A percentile compares a stretch with the other conserved stretches of the same genome.
phyloP scores from a whole-genome alignment of 2,113 vertebrate genomes.

The Heterocephalus glaber region DNA sequence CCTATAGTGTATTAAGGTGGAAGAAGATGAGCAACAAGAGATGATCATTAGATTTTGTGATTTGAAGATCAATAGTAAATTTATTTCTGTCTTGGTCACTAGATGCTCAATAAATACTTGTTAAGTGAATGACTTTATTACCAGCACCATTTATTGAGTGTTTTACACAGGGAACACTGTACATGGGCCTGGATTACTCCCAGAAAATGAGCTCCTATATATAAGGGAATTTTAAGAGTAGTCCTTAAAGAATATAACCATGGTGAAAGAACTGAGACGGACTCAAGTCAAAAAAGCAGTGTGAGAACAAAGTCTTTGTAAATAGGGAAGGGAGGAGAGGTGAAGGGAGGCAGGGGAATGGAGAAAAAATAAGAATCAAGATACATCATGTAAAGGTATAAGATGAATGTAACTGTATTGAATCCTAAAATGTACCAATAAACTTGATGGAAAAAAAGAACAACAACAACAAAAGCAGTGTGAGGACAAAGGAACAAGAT shows the following conservation, averaged over 20 bases:
- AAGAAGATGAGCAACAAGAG: background rate
- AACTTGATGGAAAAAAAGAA: too few relatives aligned
- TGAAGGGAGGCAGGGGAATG: too few relatives aligned
- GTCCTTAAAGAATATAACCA: background rate
- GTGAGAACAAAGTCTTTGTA: too few relatives aligned
- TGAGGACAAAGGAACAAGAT: background rate
- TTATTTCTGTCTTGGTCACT: background rate
- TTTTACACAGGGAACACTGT: background rate
- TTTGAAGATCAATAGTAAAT: background rate
- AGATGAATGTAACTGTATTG: too few relatives aligned
- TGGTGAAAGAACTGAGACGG: background rate
- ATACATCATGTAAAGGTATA: too few relatives aligned
- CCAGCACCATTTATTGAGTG: background rate
- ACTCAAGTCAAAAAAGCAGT: background rate
- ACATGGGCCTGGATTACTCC: background rate
- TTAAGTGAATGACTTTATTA: slow-evolving; percentile 3
- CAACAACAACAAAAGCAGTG: background rate
- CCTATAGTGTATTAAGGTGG: background rate
- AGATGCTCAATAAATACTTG: background rate
- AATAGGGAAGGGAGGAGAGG: too few relatives aligned
- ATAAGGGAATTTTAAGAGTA: background rate
- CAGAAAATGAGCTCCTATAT: background rate
- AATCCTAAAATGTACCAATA: too few relatives aligned
- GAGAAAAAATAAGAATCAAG: too few relatives aligned
- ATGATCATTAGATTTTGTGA: background rate